Base-by-base conservation (phyloP, 2,797 vertebrate species). In the Urocyon cinereoargenteus region DNA sequence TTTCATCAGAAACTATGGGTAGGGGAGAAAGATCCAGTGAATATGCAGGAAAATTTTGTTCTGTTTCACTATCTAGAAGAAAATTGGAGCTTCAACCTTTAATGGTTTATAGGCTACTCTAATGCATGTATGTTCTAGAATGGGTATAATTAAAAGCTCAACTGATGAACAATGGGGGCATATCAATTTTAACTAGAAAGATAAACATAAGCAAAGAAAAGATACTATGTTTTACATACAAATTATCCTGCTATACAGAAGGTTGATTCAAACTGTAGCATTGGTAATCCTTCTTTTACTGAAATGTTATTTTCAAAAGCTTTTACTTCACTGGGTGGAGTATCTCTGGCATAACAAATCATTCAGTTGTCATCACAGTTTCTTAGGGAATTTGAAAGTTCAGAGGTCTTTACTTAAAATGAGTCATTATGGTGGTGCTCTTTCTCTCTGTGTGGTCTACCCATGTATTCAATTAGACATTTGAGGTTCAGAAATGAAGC, bases 111-210 rank as follows among this genome's bases (percentile, higher is more conserved):
- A 96, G 89, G 93, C 96, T 98, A 84, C 49, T 93, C 90, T 90
- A 34, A 97, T 95, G 55, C 15, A 96, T 98, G 97, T 96, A 81
- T 98, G 53, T 97, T 97, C 98, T 96, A 85, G 40, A 97, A 98
- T 97, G 93, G 87, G 81, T 98, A 94, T 98, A 98, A 96, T 97
- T 98, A 98, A 98, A 96, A 96, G 66, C 18, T 81, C 45, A 93
- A 94, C 66, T 86, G 55, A 72, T 91, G 34, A 95, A 89, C 77
- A 94, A 81, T 21, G 91, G 45, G 8, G 40, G 53, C n/a, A 94
- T 86, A 97, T 97, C 97, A 97, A 98, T 98, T 98, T 98, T 88
- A 95, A 97, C 94, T 97, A 94, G 77, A 95, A 96, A 4, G 61
- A 98, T 96, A 98, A 98, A 94, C 64, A 78, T 97, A 98, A 98